Evolutionary conservation across 2,888 invertebrate genomes (phyloP).

Genomic region (Tribolium freemani): DNA sequence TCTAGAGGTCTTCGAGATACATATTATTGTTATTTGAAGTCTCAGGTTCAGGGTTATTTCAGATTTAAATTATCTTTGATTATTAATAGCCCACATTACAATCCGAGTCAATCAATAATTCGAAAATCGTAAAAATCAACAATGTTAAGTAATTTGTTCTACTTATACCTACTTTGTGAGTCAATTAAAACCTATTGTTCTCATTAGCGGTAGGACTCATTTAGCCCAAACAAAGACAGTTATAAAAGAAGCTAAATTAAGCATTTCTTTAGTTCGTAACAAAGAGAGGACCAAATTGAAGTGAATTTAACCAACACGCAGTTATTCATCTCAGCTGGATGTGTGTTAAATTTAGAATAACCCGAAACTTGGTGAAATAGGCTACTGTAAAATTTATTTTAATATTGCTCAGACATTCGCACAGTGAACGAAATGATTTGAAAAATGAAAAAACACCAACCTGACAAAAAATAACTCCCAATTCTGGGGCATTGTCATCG

Average conservation of each 20-base stretch:
- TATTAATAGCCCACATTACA: background rate
- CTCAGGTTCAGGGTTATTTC: background rate
- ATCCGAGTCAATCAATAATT: background rate
- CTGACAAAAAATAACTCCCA: too few relatives aligned
- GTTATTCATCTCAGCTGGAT: slow-evolving; percentile 21
- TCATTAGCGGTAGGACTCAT: background rate
- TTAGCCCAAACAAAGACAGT: background rate
- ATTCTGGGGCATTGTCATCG: too few relatives aligned
- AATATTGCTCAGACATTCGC: background rate
- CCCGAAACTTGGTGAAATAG: slow-evolving; percentile 29
- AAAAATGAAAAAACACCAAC: background rate
- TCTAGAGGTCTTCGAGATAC: too few relatives aligned
- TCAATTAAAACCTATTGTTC: background rate
- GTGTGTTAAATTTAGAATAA: slow-evolving; percentile 30
- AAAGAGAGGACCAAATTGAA: background rate
- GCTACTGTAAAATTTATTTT: slow-evolving; percentile 20
- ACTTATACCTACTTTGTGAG: background rate
- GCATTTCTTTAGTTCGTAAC: background rate
- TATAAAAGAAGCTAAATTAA: background rate
- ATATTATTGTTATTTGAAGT: background rate
- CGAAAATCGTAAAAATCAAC: background rate
- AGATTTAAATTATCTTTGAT: background rate
- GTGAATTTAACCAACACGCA: slow-evolving; percentile 1
- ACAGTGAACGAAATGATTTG: background rate
- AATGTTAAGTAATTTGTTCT: background rate